Base-by-base conservation (phyloP, 2,113 vertebrate species). In the Ovibos moschatus region DNA sequence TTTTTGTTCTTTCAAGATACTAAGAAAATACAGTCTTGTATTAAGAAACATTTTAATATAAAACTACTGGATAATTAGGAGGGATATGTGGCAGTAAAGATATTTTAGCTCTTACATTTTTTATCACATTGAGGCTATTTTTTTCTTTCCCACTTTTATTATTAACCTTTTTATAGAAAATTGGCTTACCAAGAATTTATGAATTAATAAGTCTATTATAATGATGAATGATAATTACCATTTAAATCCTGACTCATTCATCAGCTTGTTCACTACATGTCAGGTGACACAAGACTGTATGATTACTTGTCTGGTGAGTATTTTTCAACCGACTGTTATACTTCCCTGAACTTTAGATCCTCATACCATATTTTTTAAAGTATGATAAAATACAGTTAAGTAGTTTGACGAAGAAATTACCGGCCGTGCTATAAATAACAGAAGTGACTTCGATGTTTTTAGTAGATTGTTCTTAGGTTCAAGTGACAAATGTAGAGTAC, bases 141-240 rank as follows among this genome's bases (percentile, higher is more conserved):
- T 98, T 98, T 98, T 97, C 97, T 98, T 98, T 98, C 97, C 87
- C 97, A 98, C 92, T 99, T 97, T 99, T 99, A 98, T 98, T 99
- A 99, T 99, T 99, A 99, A 99, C 98, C 98, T 99, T 99, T 99
- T 98, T 99, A 98, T 98, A 99, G 98, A 99, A 99, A 98, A 99
- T 98, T 99, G 98, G 98, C 98, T 99, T 99, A 99, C 98, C 98
- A 99, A 98, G 98, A 99, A 98, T 99, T 99, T 99, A 99, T 99
- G 98, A 99, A 99, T 99, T 99, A 99, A 98, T 97, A 99, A 99
- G 98, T 99, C 99, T 98, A 98, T 99, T 99, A 99, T 99, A 99
- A 99, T 99, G 99, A 99, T 99, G 98, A 99, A 99, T 99, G 98
- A 98, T 99, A 99, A 99, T 99, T 99, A 98, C 99, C 98, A 98